Percentiles rank a stretch among this genome's conserved stretches.
Evolutionary conservation across 2,113 vertebrate species (phyloP).

Genomic region (Thunnus thynnus): DNA sequence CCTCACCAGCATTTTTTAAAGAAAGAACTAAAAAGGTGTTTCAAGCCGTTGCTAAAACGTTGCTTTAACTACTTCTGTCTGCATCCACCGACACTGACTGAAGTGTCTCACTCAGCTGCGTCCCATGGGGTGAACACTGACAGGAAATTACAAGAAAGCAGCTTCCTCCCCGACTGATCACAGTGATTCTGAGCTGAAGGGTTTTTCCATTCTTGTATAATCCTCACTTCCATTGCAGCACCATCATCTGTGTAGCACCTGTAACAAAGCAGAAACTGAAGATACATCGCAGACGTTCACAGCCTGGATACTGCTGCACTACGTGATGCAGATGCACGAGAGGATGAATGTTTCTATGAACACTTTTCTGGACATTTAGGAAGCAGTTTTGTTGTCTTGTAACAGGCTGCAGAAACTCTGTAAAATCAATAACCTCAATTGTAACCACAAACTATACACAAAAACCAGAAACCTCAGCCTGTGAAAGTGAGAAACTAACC

Average conservation of each 20-base stretch:
- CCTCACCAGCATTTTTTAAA: constrained; percentile 8
- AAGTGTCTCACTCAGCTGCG: constrained; percentile 21
- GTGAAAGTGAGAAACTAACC: too few relatives aligned
- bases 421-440: too few relatives aligned
- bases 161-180: constrained; percentile 41
- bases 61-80: background rate
- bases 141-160: constrained; percentile 70
- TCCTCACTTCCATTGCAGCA: background rate
- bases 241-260: background rate
- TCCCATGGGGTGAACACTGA: constrained; percentile 40
- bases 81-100: background rate
- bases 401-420: too few relatives aligned
- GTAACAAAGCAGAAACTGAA: background rate
- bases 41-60: rapidly evolving
- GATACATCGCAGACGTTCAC: too few relatives aligned
- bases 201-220: constrained; percentile 15
- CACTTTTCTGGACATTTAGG: too few relatives aligned
- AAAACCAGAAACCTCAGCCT: too few relatives aligned
- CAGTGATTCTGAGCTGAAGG: constrained; percentile 1
- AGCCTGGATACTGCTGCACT: too few relatives aligned
- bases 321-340: too few relatives aligned
- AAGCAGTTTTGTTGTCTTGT: too few relatives aligned
- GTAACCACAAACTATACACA: too few relatives aligned
- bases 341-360: too few relatives aligned
- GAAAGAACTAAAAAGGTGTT: background rate